Evolutionary conservation across 2,888 invertebrate genomes (phyloP).

Genomic region (Cataglyphis albicans): DNA sequence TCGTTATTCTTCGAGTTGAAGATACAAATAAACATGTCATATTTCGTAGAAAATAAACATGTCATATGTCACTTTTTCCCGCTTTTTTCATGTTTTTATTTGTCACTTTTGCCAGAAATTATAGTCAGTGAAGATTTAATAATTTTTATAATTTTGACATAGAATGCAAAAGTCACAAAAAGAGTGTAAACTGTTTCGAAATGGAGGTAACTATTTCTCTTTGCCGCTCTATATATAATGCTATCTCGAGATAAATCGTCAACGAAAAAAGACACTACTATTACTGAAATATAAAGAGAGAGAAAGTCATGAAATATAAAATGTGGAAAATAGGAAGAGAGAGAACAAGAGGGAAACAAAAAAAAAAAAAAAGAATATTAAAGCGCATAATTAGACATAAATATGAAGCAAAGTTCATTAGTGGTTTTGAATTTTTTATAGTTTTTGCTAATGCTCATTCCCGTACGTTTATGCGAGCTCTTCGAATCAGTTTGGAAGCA

Average conservation of each 20-base stretch:
- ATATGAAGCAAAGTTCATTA: constrained; percentile 37
- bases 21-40: neutral
- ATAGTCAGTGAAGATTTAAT: constrained; percentile 35
- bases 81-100: neutral
- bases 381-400: constrained; percentile 47
- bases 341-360: neutral
- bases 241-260: constrained; percentile 28
- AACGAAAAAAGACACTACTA: constrained; percentile 25
- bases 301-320: neutral
- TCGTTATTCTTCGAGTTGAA: neutral
- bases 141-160: constrained; percentile 11
- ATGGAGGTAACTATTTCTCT: constrained; percentile 16
- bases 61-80: neutral
- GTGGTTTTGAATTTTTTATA: constrained; percentile 34
- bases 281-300: neutral
- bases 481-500: constrained; percentile 28
- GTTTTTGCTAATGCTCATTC: constrained; percentile 18
- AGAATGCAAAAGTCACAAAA: constrained; percentile 27
- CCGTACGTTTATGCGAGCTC: constrained; percentile 21
- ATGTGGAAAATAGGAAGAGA: neutral
- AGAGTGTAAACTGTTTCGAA: neutral
- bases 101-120: constrained; percentile 10
- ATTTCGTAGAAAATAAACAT: neutral
- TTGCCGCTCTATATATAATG: neutral
- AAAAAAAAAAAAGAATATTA: constrained; percentile 10